Evolutionary conservation across 2,888 invertebrate species (phyloP).

Genomic region (Chesias legatella): DNA sequence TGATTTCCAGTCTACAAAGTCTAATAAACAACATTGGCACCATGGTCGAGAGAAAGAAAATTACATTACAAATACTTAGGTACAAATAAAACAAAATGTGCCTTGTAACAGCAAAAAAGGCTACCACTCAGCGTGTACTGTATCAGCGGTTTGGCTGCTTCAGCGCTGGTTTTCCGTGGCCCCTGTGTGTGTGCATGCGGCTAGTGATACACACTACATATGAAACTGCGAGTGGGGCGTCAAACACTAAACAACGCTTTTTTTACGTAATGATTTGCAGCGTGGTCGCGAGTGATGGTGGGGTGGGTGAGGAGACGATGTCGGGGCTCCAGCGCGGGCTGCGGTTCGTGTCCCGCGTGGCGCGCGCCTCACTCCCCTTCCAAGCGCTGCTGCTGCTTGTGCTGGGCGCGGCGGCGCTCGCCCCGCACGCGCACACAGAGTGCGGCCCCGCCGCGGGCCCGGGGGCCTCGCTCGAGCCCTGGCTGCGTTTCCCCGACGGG

Average conservation of each 20-base stretch:
- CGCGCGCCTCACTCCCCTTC: constrained; percentile 95
- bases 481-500: constrained; percentile 94
- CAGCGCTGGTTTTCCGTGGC: too few species aligned
- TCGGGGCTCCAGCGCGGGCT: constrained; percentile 84
- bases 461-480: constrained; percentile 87
- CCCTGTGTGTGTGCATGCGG: too few species aligned
- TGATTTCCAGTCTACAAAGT: too few species aligned
- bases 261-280: constrained; percentile 32
- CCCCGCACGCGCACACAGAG: constrained; percentile 92
- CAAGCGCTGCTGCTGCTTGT: constrained; percentile 96
- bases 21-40: too few species aligned
- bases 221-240: too few species aligned
- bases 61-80: too few species aligned
- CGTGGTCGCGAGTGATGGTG: constrained; percentile 51
- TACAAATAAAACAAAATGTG: too few species aligned
- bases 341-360: constrained; percentile 92
- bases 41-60: too few species aligned
- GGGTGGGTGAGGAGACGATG: constrained; percentile 50
- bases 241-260: not conserved
- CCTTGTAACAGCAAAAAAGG: too few species aligned
- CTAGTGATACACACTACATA: too few species aligned
- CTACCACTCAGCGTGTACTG: too few species aligned
- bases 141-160: too few species aligned
- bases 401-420: constrained; percentile 94
- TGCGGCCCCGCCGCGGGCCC: constrained; percentile 88